These are phyloP conservation scores for Alauda arvensis DNA, from an alignment of 2,797 vertebrate species.

Conservation along the genomic window DNA sequence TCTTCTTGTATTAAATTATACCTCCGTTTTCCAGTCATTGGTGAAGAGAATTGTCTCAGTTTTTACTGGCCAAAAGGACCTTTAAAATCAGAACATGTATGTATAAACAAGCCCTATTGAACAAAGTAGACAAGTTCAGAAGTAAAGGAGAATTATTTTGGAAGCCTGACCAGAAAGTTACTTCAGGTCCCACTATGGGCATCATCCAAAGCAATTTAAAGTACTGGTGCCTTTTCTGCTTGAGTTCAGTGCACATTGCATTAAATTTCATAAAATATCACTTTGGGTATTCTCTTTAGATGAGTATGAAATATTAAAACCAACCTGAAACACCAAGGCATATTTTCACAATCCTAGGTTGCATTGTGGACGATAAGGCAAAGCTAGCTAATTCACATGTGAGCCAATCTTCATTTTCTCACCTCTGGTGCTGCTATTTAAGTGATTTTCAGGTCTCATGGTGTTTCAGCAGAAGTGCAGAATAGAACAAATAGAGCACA, in stretches of 20 bases:
- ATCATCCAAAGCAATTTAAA: background rate
- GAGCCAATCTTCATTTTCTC: background rate
- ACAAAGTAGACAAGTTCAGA: background rate
- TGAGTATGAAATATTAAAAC: background rate
- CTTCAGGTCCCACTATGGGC: background rate
- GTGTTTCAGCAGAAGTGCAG: background rate
- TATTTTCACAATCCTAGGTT: background rate
- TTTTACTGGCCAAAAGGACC: background rate
- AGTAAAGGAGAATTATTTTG: background rate
- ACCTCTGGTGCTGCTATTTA: background rate
- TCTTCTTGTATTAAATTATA: background rate
- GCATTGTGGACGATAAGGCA: background rate
- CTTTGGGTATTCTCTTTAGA: background rate
- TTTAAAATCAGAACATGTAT: background rate
- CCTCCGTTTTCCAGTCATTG: background rate
- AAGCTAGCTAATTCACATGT: background rate
- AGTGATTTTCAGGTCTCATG: background rate
- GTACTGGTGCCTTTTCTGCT: background rate
- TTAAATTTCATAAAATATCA: background rate
- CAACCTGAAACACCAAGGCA: background rate
- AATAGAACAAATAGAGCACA: background rate
- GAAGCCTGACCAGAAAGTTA: background rate
- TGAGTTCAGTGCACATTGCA: background rate
- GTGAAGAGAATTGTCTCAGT: background rate
- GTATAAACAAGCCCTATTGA: background rate